Conservation (phyloP, 2,113 vertebrate species). For the Lanius ludovicianus region DNA sequence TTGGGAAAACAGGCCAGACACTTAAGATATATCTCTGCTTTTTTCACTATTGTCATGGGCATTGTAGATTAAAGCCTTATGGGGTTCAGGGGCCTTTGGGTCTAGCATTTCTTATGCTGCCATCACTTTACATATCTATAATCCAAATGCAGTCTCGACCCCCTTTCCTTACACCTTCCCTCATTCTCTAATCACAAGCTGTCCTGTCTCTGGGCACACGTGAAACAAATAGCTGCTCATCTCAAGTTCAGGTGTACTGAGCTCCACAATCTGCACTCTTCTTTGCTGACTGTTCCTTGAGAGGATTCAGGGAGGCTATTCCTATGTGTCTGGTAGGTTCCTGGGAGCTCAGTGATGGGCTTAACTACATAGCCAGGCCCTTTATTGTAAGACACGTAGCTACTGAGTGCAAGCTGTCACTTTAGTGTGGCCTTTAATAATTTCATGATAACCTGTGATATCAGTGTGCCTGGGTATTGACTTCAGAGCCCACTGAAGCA, state of each 20-base stretch:
- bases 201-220: neutral
- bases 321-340: neutral
- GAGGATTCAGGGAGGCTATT: neutral
- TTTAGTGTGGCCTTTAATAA: neutral
- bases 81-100: too few species aligned
- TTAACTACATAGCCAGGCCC: neutral
- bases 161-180: neutral
- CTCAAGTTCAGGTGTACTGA: neutral
- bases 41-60: neutral
- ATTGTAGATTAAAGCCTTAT: neutral
- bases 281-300: neutral
- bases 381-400: neutral
- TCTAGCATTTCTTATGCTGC: neutral
- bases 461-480: neutral
- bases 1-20: neutral
- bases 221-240: neutral
- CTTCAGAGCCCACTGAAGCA: neutral
- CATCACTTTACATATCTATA: neutral
- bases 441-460: neutral
- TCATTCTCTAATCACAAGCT: neutral
- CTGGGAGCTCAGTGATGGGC: neutral
- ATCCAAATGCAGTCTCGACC: fast-evolving
- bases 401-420: neutral
- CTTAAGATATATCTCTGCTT: neutral
- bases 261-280: neutral